A percentile compares a stretch with the other conserved stretches of the same genome.
Conservation (phyloP, 2,113 vertebrate genomes). For the Neolamprologus hecqui region DNA sequence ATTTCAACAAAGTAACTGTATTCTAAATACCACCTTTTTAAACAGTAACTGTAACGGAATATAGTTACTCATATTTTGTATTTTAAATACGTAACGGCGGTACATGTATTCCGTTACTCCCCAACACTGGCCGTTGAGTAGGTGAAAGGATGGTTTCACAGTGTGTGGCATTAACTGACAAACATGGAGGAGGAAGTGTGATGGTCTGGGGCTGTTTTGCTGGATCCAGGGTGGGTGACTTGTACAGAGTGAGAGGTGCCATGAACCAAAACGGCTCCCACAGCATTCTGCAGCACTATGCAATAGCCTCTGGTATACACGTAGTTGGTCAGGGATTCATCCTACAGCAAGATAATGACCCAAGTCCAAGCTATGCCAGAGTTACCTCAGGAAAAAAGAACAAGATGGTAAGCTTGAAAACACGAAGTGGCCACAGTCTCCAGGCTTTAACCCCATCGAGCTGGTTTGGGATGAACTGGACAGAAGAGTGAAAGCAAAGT, state of each 20-base stretch:
- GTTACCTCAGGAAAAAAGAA: not conserved
- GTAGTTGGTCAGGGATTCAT: not conserved
- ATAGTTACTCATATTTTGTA: no score
- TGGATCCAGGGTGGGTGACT: not conserved
- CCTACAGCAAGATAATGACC: not conserved
- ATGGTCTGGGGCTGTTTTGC: not conserved
- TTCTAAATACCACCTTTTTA: no score
- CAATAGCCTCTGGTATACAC: not conserved
- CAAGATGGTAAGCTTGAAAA: not conserved
- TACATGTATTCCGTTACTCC: no score
- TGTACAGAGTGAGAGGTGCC: not conserved
- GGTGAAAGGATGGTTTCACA: not conserved
- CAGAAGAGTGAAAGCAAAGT: not conserved
- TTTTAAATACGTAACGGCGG: no score
- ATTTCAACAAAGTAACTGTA: no score
- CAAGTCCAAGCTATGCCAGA: not conserved
- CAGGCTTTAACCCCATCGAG: not conserved
- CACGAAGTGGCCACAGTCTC: not conserved
- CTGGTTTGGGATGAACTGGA: not conserved
- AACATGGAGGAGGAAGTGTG: not conserved
- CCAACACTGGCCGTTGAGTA: not conserved
- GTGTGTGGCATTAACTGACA: not conserved
- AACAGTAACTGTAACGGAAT: no score
- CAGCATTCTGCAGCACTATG: not conserved
- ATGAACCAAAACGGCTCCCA: not conserved